Evolutionary conservation across 2,113 vertebrate species (phyloP).

Genomic region (Rhea americana): DNA sequence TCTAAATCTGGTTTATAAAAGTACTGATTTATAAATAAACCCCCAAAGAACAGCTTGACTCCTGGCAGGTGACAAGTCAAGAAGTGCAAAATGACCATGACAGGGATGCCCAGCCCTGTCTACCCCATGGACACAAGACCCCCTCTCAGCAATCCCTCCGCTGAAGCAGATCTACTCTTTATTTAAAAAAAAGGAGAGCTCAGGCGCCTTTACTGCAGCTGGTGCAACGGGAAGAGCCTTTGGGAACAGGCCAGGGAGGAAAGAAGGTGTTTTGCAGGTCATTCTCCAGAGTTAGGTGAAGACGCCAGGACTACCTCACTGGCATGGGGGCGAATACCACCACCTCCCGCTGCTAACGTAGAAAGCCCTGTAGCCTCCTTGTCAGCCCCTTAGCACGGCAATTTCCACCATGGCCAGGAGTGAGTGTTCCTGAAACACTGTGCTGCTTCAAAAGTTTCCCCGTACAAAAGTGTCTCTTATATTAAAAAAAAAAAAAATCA

Average conservation of each 20-base stretch:
- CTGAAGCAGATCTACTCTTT: neutral
- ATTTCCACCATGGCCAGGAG: neutral
- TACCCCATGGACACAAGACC: rapidly evolving
- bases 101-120: neutral
- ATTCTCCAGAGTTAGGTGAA: neutral
- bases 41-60: neutral
- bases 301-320: rapidly evolving
- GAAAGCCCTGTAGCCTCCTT: neutral
- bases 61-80: neutral
- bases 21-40: slow-evolving; percentile 27
- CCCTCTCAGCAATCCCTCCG: neutral
- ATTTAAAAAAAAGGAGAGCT: neutral
- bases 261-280: neutral
- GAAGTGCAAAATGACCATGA: neutral
- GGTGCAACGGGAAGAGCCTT: rapidly evolving
- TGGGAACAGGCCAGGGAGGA: neutral
- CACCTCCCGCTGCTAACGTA: neutral
- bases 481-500: slow-evolving; percentile 5
- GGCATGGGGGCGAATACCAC: neutral
- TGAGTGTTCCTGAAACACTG: neutral
- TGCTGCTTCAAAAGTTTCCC: slow-evolving; percentile 24
- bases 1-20: slow-evolving; percentile 56
- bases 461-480: slow-evolving; percentile 35
- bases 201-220: neutral
- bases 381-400: neutral